Evolutionary conservation across 2,113 vertebrate genomes (phyloP).

Genomic region (Haliaeetus leucogaster): DNA sequence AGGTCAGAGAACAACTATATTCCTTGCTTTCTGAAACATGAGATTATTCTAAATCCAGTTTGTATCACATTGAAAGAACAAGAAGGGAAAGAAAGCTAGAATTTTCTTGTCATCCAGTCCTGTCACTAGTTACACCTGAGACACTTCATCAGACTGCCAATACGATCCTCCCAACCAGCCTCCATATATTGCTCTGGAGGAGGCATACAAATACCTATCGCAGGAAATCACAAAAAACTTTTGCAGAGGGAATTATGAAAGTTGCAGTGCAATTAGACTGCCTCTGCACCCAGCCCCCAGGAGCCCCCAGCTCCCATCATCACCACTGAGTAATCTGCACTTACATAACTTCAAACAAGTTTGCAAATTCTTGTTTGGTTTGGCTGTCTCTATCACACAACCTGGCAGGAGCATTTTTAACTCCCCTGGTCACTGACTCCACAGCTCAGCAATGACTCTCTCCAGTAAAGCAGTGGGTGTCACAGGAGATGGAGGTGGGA

Average conservation of each 20-base stretch:
- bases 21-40: accelerated
- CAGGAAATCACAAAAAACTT: not conserved
- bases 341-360: accelerated
- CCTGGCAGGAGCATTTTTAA: not conserved
- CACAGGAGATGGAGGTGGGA: not conserved
- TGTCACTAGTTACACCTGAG: not conserved
- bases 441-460: not conserved
- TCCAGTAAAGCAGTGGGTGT: not conserved
- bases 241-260: not conserved
- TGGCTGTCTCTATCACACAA: accelerated
- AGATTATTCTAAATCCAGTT: accelerated
- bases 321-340: not conserved
- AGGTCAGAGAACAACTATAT: not conserved
- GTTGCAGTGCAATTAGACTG: not conserved
- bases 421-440: not conserved
- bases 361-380: accelerated
- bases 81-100: no score
- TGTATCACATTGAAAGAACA: not conserved
- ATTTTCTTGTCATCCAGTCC: not conserved
- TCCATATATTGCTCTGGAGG: not conserved
- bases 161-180: accelerated
- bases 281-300: not conserved
- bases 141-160: not conserved
- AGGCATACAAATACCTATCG: not conserved
- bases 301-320: not conserved